A percentile compares a stretch with the other conserved stretches of the same genome.
Conservation (phyloP, 2,888 invertebrate genomes). For the Agapostemon virescens region DNA sequence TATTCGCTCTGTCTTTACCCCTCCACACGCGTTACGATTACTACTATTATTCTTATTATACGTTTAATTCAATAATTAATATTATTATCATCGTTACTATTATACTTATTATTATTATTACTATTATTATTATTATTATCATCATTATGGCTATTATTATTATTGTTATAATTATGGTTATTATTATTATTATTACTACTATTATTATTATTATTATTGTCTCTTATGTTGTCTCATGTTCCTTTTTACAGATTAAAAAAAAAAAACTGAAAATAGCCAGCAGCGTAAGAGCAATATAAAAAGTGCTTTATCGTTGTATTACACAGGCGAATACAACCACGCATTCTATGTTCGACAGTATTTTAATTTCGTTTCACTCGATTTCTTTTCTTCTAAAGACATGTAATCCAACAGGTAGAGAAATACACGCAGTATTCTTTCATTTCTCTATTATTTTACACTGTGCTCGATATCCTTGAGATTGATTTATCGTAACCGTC, state of each 20-base stretch:
- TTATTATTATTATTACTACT: slow-evolving; percentile 39
- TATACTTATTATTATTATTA: slow-evolving; percentile 37
- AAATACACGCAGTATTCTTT: slow-evolving; percentile 61
- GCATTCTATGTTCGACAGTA: slow-evolving; percentile 67
- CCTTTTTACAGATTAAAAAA: slow-evolving; percentile 67
- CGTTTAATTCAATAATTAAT: slow-evolving; percentile 25
- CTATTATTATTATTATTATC: slow-evolving; percentile 42
- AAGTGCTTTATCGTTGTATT: slow-evolving; percentile 54
- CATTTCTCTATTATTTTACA: slow-evolving; percentile 31
- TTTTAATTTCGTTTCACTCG: slow-evolving; percentile 55
- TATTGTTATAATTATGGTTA: slow-evolving; percentile 25
- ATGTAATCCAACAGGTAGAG: slow-evolving; percentile 55
- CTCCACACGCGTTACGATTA: slow-evolving; percentile 41
- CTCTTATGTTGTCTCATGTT: slow-evolving; percentile 66
- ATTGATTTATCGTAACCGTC: not conserved
- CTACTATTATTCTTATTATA: slow-evolving; percentile 33
- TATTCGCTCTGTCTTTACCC: slow-evolving; percentile 29
- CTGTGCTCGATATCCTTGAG: slow-evolving; percentile 17
- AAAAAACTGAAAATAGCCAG: slow-evolving; percentile 41
- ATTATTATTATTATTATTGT: slow-evolving; percentile 45
- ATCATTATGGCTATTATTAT: slow-evolving; percentile 39
- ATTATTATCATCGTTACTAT: slow-evolving; percentile 30
- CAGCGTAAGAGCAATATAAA: slow-evolving; percentile 30
- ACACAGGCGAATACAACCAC: slow-evolving; percentile 45
- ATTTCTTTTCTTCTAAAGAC: slow-evolving; percentile 45